Evolutionary conservation across 2,113 vertebrate genomes (phyloP).

Genomic region (Sturnira hondurensis): DNA sequence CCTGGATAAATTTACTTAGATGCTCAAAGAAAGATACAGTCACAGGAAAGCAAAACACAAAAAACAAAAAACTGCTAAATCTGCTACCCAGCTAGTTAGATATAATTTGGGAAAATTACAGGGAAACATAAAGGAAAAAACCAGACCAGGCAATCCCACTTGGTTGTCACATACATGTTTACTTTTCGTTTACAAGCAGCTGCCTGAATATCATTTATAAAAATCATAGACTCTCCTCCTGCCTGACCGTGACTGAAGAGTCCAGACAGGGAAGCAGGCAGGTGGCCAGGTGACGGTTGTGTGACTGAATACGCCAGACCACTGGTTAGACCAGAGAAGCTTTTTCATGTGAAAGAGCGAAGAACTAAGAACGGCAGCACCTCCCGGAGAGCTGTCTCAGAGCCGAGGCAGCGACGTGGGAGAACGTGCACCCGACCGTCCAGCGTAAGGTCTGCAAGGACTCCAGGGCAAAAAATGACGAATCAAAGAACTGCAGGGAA

Average conservation of each 20-base stretch:
- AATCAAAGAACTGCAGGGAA: not conserved
- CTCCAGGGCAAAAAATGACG: not conserved
- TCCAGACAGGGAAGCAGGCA: not conserved
- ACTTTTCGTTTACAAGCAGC: not conserved
- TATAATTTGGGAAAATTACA: not conserved
- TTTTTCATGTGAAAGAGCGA: not conserved
- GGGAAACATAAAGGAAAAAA: not conserved
- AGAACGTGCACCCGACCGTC: not conserved
- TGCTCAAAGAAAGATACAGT: not conserved
- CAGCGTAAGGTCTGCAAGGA: not conserved
- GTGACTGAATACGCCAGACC: not conserved
- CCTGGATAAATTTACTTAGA: not conserved
- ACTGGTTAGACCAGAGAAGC: not conserved
- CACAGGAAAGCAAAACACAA: not conserved
- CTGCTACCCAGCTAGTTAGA: not conserved
- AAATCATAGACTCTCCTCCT: not conserved
- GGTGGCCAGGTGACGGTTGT: not conserved
- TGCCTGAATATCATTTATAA: not conserved
- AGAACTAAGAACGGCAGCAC: not conserved
- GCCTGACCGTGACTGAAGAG: not conserved
- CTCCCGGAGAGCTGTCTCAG: not conserved
- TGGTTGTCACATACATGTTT: not conserved
- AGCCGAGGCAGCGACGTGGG: fast-evolving
- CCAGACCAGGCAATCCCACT: not conserved
- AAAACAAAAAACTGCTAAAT: not conserved